These are phyloP conservation scores for Vanessa tameamea DNA, from an alignment of 1,140 invertebrate species.

Conservation along the genomic window DNA sequence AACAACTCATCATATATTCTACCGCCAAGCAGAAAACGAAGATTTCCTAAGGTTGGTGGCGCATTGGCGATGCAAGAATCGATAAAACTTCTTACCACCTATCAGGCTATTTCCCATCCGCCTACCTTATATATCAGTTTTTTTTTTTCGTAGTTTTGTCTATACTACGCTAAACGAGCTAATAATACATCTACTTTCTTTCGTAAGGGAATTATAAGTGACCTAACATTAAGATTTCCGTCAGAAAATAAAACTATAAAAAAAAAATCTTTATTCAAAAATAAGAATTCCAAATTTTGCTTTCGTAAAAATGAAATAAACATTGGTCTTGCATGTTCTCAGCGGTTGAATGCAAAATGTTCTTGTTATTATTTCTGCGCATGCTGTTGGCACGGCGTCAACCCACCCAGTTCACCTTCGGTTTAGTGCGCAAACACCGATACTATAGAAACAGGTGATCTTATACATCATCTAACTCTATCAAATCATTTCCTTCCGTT, in stretches of 20 bases:
- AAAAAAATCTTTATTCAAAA: neutral
- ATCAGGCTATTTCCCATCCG: no score
- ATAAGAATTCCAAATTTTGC: neutral
- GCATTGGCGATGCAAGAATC: no score
- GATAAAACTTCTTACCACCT: no score
- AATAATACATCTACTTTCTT: no score
- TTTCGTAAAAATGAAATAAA: constrained; percentile 27
- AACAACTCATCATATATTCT: no score
- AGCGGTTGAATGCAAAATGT: constrained; percentile 40
- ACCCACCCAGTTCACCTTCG: constrained; percentile 66
- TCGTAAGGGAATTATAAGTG: no score
- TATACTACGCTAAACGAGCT: no score
- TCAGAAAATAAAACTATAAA: neutral
- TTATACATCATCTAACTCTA: constrained; percentile 5
- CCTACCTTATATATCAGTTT: no score
- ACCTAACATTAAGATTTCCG: neutral
- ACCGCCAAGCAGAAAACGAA: no score
- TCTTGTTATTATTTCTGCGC: constrained; percentile 55
- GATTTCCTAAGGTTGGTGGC: no score
- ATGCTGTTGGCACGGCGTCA: constrained; percentile 62
- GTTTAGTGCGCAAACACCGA: constrained; percentile 36
- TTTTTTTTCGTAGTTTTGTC: no score
- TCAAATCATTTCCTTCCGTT: constrained; percentile 24
- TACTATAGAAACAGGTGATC: constrained; percentile 27
- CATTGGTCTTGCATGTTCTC: constrained; percentile 19